A percentile compares a stretch with the other conserved stretches of the same genome.
Conservation (phyloP, 2,113 vertebrate genomes). For the Leucopsar rothschildi region DNA sequence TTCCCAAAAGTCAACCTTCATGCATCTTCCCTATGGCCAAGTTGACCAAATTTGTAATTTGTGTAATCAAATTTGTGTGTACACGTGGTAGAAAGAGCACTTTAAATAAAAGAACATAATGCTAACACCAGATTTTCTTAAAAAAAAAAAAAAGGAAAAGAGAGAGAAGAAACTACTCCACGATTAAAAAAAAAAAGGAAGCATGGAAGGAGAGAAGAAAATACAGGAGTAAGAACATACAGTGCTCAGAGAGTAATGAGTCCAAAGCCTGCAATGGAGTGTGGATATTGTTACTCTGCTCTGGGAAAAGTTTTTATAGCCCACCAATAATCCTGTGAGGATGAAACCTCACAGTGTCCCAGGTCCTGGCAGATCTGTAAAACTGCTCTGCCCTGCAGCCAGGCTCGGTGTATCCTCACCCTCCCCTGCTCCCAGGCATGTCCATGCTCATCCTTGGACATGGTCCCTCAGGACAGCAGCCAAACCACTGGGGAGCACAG, state of each 20-base stretch:
- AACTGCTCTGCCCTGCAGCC: background rate
- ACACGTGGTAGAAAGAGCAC: slow-evolving; percentile 27
- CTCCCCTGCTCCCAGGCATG: background rate
- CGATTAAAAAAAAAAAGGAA: background rate
- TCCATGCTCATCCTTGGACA: background rate
- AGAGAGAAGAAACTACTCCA: background rate
- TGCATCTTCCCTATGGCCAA: slow-evolving; percentile 28
- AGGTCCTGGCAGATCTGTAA: background rate
- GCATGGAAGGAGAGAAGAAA: background rate
- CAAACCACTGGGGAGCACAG: background rate
- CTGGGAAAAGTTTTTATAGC: background rate
- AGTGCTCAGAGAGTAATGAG: background rate
- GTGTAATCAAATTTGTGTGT: background rate
- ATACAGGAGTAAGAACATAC: background rate
- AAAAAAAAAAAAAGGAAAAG: background rate
- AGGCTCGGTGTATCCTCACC: rapidly evolving
- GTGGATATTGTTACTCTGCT: background rate
- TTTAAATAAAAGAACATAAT: slow-evolving; percentile 30
- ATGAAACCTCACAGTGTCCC: rapidly evolving
- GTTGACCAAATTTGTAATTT: no score
- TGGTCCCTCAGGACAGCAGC: background rate
- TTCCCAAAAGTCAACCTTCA: slow-evolving; percentile 32
- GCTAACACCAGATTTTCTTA: background rate
- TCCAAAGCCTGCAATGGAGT: background rate
- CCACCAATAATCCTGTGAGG: background rate